Evolutionary conservation across 2,888 invertebrate species (phyloP).

Genomic region (Sturmia bella): DNA sequence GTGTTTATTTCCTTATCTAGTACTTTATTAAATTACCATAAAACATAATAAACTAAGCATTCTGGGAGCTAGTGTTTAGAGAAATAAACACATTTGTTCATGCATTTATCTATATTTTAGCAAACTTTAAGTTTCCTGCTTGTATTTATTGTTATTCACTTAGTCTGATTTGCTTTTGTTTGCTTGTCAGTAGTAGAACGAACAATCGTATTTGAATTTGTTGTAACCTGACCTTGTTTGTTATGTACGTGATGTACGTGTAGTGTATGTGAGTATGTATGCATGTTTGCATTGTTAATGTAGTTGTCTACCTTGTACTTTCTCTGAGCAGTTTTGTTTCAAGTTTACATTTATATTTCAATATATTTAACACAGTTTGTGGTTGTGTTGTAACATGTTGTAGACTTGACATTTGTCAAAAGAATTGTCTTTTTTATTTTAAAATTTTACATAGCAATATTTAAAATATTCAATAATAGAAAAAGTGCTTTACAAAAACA

Average conservation of each 20-base stretch:
- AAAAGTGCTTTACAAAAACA: neutral
- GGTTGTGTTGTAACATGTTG: conserved; percentile 49
- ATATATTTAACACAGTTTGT: conserved; percentile 28
- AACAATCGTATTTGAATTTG: conserved; percentile 22
- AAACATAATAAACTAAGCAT: conserved; percentile 44
- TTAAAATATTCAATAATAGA: conserved; percentile 4
- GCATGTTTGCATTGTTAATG: neutral
- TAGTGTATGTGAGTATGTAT: neutral
- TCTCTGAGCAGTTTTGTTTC: neutral
- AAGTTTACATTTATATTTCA: neutral
- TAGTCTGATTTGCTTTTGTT: neutral
- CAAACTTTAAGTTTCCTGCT: neutral
- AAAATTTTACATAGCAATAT: conserved; percentile 26
- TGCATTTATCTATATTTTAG: neutral
- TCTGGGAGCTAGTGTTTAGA: neutral
- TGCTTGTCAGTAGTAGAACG: conserved; percentile 3
- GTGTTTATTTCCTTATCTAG: conserved; percentile 16
- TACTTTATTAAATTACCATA: conserved; percentile 60
- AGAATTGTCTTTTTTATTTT: conserved; percentile 30
- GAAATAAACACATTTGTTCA: neutral
- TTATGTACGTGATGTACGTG: neutral
- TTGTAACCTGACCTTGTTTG: conserved; percentile 14
- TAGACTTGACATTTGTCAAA: conserved; percentile 49
- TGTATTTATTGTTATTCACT: neutral
- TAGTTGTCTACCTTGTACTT: neutral